These are phyloP conservation scores for Drosophila mimetica DNA, from an alignment of 2,888 invertebrate genomes.

Conservation along the genomic window DNA sequence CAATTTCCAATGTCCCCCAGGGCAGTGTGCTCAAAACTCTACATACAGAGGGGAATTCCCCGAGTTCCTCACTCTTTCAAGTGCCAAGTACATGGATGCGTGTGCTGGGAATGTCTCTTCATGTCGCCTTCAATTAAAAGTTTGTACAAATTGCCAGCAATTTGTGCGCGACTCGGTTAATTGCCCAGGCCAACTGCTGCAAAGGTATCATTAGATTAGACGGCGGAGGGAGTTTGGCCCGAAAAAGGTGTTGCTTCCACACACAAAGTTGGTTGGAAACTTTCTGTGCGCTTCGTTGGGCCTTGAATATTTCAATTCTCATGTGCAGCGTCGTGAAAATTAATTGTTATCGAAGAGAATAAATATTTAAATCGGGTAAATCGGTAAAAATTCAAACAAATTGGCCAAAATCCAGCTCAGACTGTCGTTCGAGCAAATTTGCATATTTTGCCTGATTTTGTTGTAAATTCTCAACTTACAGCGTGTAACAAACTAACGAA, in stretches of 20 bases:
- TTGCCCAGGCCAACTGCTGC: slow-evolving; percentile 42
- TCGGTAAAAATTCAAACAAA: slow-evolving; percentile 8
- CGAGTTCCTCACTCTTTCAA: slow-evolving; percentile 6
- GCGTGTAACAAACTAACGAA: slow-evolving; percentile 57
- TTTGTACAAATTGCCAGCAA: slow-evolving; percentile 50
- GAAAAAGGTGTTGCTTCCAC: slow-evolving; percentile 12
- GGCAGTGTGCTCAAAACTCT: slow-evolving; percentile 69
- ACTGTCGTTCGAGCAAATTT: slow-evolving; percentile 14
- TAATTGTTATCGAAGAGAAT: slow-evolving; percentile 13
- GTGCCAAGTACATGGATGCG: slow-evolving; percentile 12
- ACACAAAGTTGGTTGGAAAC: slow-evolving; percentile 16
- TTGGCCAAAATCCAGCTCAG: slow-evolving; percentile 14
- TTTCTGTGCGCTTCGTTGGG: background rate
- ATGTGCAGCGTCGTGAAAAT: slow-evolving; percentile 15
- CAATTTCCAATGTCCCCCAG: slow-evolving; percentile 67
- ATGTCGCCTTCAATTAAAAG: slow-evolving; percentile 51
- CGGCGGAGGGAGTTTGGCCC: background rate
- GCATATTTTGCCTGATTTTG: slow-evolving; percentile 55
- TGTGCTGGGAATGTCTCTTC: slow-evolving; percentile 33
- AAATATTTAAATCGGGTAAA: background rate
- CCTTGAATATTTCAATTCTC: slow-evolving; percentile 25
- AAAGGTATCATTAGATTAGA: slow-evolving; percentile 35
- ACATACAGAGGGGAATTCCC: slow-evolving; percentile 57
- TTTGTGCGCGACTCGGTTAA: slow-evolving; percentile 54
- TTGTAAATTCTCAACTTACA: slow-evolving; percentile 66